Conservation (phyloP, 2,797 vertebrate genomes). For the Glossophaga mutica region DNA sequence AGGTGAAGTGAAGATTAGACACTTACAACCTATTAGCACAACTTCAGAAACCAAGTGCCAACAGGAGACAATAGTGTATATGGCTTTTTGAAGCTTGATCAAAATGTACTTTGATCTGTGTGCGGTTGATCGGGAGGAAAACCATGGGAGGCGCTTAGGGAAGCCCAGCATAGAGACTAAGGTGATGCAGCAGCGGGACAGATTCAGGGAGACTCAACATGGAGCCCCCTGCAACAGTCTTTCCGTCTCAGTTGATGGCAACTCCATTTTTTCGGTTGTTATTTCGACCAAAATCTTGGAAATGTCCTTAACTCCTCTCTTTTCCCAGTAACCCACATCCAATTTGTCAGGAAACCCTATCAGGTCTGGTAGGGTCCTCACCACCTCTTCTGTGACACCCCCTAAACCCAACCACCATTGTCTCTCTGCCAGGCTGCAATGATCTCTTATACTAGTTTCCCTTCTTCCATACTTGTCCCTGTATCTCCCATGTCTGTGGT, state of each 20-base stretch:
- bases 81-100: background rate
- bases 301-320: too few species aligned
- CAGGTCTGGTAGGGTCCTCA: background rate
- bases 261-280: background rate
- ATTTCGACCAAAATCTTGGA: background rate
- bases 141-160: accelerated
- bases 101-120: too few species aligned
- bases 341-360: background rate
- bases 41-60: background rate
- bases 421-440: background rate
- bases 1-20: background rate
- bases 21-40: background rate
- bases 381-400: accelerated
- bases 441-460: background rate
- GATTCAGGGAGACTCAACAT: background rate
- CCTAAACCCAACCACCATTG: background rate
- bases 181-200: background rate
- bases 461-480: background rate
- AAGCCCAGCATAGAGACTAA: background rate
- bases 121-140: background rate
- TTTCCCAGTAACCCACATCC: accelerated
- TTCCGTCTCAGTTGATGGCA: background rate
- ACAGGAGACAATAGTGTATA: background rate
- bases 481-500: background rate
- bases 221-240: background rate